A percentile compares a stretch with the other conserved stretches of the same genome.
phyloP scores from a whole-genome alignment of 2,888 invertebrate genomes.

The Cephonodes hylas region DNA sequence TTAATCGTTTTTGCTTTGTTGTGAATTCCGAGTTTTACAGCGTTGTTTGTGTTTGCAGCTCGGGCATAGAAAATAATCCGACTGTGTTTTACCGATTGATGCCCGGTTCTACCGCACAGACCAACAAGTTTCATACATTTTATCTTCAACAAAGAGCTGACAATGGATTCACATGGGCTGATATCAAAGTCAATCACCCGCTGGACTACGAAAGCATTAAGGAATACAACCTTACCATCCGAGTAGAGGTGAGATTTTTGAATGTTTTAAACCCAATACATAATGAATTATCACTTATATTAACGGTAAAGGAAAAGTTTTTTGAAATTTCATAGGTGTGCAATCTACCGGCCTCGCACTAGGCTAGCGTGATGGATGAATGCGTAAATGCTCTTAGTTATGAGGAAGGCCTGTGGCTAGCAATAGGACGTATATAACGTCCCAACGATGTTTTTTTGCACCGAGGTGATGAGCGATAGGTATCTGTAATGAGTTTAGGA shows the following conservation, averaged over 20 bases:
- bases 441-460: too few species aligned
- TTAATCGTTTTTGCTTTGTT: constrained; percentile 38
- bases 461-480: too few species aligned
- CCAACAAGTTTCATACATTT: constrained; percentile 97
- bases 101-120: constrained; percentile 97
- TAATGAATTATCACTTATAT: not conserved
- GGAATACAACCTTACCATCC: constrained; percentile 96
- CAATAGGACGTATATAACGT: too few species aligned
- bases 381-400: too few species aligned
- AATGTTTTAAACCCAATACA: too few species aligned
- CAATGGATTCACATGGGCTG: constrained; percentile 96
- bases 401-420: too few species aligned
- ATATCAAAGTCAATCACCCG: constrained; percentile 97
- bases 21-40: constrained; percentile 31
- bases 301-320: too few species aligned
- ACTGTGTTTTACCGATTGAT: constrained; percentile 97
- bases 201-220: constrained; percentile 97
- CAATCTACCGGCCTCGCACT: too few species aligned
- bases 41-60: constrained; percentile 83
- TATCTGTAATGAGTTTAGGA: too few species aligned
- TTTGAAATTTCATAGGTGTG: too few species aligned
- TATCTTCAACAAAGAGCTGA: constrained; percentile 96
- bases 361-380: too few species aligned
- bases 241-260: constrained; percentile 90
- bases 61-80: constrained; percentile 97